phyloP scores from a whole-genome alignment of 2,888 invertebrate genomes.

The Drosophila ustulata region DNA sequence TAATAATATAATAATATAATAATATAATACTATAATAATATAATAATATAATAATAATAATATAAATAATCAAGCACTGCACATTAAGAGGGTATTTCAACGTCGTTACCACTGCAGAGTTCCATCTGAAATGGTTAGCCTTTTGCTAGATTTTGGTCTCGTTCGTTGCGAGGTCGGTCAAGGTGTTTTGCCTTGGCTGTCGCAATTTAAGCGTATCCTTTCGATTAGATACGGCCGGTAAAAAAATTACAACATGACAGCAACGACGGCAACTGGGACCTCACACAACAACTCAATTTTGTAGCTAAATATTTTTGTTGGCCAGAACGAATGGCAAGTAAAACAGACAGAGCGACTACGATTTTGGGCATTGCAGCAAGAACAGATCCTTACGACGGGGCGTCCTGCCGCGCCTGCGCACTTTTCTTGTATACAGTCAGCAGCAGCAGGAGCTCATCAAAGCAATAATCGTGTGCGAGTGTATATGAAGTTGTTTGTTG shows the following conservation, averaged over 20 bases:
- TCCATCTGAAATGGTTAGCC: constrained; percentile 32
- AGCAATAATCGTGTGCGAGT: constrained; percentile 73
- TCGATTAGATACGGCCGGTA: constrained; percentile 74
- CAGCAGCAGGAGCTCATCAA: constrained; percentile 84
- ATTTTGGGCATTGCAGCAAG: background rate
- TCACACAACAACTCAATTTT: constrained; percentile 76
- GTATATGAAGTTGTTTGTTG: constrained; percentile 71
- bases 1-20: too few relatives aligned
- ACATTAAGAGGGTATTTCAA: constrained; percentile 7
- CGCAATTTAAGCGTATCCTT: constrained; percentile 78
- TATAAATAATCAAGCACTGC: too few relatives aligned
- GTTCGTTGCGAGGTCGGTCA: constrained; percentile 38
- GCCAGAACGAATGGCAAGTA: constrained; percentile 80
- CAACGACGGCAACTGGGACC: constrained; percentile 44
- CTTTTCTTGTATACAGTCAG: constrained; percentile 78
- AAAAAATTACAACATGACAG: constrained; percentile 70
- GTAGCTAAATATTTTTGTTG: constrained; percentile 83
- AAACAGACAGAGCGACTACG: constrained; percentile 54
- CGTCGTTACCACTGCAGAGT: background rate
- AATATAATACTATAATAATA: too few relatives aligned
- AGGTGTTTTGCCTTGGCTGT: constrained; percentile 63
- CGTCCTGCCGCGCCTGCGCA: constrained; percentile 75
- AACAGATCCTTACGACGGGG: constrained; percentile 43
- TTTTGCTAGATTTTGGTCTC: constrained; percentile 21
- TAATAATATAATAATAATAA: too few relatives aligned